Base-by-base conservation (phyloP, 2,113 vertebrate species). In the Guaruba guarouba region DNA sequence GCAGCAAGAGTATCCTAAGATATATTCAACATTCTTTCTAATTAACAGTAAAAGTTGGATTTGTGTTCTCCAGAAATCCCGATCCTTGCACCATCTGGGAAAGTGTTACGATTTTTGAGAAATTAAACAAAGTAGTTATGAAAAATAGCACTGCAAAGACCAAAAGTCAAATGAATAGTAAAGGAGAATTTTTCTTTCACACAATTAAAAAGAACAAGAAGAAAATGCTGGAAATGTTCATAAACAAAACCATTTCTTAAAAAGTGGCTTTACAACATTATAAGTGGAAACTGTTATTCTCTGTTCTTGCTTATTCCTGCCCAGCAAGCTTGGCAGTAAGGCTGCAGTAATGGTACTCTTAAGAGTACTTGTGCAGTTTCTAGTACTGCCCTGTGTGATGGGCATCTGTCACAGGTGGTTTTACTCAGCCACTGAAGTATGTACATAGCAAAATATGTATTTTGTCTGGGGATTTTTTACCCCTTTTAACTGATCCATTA, bases 331-430 rank as follows among this genome's bases (percentile, higher is more conserved):
- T 2, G 5, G 27, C 78, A 11, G 35, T 10, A 44, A 15, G 54
- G 55, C 37, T 44, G 62, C 4, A 23, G 66, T 3, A 8, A 14
- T 0, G n/a, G 4, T 3, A 1, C 46, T 20, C 1, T 2, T 5
- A 12, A 7, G 43, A 17, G 23, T 4, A 8, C 20, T 17, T 17
- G 37, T 41, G 46, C 7, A 27, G 33, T 28, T 62, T 6, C 25
- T 57, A 52, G 67, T 0, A 1, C 46, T 2, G 0, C 18, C 11
- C 76, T 25, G 35, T 1, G 0, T 6, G 43, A 13, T 29, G 4
- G 41, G 11, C 49, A 2, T 0, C 25, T 41, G 48, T 7, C 68
- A 67, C 19, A 1, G 57, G 15, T 24, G 19, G 15, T 10, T 49
- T 57, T 28, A 8, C 37, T 51, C 86, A 16, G 8, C 37, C 48